Evolutionary conservation across 2,888 invertebrate species (phyloP).

Genomic region (Polydrusus pterygomalis): DNA sequence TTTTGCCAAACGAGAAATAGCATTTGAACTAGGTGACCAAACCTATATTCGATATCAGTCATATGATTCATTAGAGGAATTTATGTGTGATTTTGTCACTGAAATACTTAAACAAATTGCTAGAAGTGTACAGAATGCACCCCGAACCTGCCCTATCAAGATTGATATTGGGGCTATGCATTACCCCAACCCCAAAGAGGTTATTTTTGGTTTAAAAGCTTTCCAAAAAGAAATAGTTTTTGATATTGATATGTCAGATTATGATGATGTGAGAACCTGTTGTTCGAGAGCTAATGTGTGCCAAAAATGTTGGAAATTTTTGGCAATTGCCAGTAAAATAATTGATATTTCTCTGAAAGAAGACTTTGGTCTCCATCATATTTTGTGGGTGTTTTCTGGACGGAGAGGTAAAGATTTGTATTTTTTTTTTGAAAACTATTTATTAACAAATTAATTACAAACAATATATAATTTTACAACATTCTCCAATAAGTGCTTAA

Average conservation of each 20-base stretch:
- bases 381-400: conserved; percentile 99
- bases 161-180: conserved; percentile 98
- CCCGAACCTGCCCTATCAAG: conserved; percentile 81
- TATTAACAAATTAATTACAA: too few relatives aligned
- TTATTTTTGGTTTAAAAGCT: conserved; percentile 63
- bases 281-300: conserved; percentile 95
- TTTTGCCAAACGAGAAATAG: conserved; percentile 90
- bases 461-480: too few relatives aligned
- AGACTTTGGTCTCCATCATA: conserved; percentile 95
- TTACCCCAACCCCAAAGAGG: conserved; percentile 72
- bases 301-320: conserved; percentile 96
- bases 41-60: conserved; percentile 94
- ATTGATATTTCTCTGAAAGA: conserved; percentile 90
- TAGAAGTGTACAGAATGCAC: too few relatives aligned
- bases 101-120: conserved; percentile 68
- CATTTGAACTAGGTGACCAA: conserved; percentile 94
- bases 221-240: conserved; percentile 92
- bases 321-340: conserved; percentile 94
- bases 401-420: conserved; percentile 82
- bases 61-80: conserved; percentile 85
- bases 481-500: too few relatives aligned
- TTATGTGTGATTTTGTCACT: conserved; percentile 86
- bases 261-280: conserved; percentile 96
- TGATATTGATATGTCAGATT: conserved; percentile 99
- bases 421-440: too few relatives aligned